A percentile compares a stretch with the other conserved stretches of the same genome.
These are phyloP conservation scores for Neosilurus hyrtlii DNA, from an alignment of 2,797 vertebrate genomes.

Conservation along the genomic window DNA sequence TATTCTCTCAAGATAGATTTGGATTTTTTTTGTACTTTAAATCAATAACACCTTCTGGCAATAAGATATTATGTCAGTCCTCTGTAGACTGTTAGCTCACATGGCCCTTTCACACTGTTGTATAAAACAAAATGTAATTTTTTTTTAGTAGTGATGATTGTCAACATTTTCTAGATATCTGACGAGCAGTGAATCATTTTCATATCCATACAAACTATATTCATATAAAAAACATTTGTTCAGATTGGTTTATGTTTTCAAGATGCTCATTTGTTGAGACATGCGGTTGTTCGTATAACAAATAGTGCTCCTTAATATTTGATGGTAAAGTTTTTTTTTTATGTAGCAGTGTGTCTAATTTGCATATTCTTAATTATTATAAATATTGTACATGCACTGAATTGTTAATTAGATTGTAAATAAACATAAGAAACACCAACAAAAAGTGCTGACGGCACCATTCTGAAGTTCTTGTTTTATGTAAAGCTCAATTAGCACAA, in stretches of 20 bases:
- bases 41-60: slow-evolving; percentile 18
- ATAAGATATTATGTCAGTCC: slow-evolving; percentile 8
- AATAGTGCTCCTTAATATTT: slow-evolving; percentile 42
- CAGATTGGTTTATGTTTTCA: slow-evolving; percentile 19
- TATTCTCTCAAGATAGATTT: slow-evolving; percentile 21
- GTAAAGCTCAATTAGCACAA: neutral
- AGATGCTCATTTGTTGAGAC: slow-evolving; percentile 6
- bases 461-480: neutral
- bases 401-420: slow-evolving; percentile 51
- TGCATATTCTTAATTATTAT: slow-evolving; percentile 26
- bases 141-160: slow-evolving; percentile 34
- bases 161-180: slow-evolving; percentile 28
- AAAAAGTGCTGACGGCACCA: neutral
- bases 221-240: slow-evolving; percentile 20
- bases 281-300: slow-evolving; percentile 20
- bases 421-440: slow-evolving; percentile 28
- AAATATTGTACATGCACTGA: slow-evolving; percentile 47
- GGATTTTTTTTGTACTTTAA: slow-evolving; percentile 26
- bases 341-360: slow-evolving; percentile 34
- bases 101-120: neutral
- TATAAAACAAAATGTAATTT: slow-evolving; percentile 36
- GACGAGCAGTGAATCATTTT: slow-evolving; percentile 20
- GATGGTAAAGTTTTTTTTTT: slow-evolving; percentile 27
- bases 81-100: slow-evolving; percentile 3
- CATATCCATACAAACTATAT: neutral